Conservation (phyloP, 1,140 invertebrate species). For the Hetaerina americana region DNA sequence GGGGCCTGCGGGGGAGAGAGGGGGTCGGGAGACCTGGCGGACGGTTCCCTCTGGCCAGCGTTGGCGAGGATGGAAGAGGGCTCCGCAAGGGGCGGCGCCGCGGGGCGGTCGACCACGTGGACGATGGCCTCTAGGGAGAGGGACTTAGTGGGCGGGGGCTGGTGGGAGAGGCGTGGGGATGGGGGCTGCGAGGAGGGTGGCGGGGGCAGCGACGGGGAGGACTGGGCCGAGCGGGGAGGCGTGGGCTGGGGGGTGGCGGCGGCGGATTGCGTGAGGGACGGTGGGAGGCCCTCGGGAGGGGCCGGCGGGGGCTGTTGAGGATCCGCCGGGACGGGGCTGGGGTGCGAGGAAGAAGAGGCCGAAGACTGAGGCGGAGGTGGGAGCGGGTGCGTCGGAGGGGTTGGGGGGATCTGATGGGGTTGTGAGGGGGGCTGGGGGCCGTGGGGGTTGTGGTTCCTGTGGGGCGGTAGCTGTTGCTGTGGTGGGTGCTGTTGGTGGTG, state of each 20-base stretch:
- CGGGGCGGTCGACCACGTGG: constrained; percentile 15
- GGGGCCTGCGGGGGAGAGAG: constrained; percentile 26
- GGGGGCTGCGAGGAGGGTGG: constrained; percentile 24
- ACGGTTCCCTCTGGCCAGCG: neutral
- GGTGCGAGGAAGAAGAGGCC: neutral
- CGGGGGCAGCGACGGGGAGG: constrained; percentile 30
- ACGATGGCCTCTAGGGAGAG: constrained; percentile 8
- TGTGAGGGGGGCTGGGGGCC: neutral
- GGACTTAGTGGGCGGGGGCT: neutral
- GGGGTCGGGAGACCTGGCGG: constrained; percentile 17
- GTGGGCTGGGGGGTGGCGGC: constrained; percentile 12
- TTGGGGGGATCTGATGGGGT: neutral
- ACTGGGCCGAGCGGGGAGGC: neutral
- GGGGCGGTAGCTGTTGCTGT: neutral
- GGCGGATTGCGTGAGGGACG: neutral
- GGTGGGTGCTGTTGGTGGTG: neutral
- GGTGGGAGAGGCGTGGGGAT: constrained; percentile 27
- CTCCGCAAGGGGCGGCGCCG: constrained; percentile 11
- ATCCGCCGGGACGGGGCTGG: neutral
- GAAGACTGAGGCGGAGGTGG: neutral
- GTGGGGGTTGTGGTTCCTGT: neutral
- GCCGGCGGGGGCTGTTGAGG: neutral
- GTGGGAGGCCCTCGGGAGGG: neutral
- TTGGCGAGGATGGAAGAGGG: neutral
- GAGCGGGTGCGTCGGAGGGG: neutral